Percentiles rank a stretch among this genome's conserved stretches.
Conservation (phyloP, 1,140 invertebrate genomes). For the Geopemphigus sp. region DNA sequence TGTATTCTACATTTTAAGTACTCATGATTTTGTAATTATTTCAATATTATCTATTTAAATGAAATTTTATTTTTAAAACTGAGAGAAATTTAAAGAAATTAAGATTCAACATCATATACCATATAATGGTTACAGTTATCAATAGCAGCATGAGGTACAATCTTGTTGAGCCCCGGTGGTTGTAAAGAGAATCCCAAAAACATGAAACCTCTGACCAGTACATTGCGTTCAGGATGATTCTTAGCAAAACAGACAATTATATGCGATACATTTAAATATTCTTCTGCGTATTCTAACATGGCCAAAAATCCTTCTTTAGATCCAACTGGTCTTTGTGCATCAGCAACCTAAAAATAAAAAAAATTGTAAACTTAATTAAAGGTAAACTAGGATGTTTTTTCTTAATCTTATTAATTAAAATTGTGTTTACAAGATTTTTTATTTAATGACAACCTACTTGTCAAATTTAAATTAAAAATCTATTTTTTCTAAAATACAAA, state of each 20-base stretch:
- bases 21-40: conserved; percentile 34
- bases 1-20: conserved; percentile 25
- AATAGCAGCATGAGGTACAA: conserved; percentile 64
- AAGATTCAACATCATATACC: conserved; percentile 70
- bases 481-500: no score
- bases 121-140: conserved; percentile 72
- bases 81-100: conserved; percentile 20
- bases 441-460: no score
- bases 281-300: conserved; percentile 92
- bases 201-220: conserved; percentile 90
- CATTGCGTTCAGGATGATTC: conserved; percentile 76
- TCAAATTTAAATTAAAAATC: no score
- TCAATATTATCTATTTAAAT: neutral
- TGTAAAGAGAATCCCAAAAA: conserved; percentile 89
- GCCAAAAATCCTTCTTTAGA: conserved; percentile 91
- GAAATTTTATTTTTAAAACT: conserved; percentile 13
- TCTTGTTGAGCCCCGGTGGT: conserved; percentile 71
- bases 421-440: no score
- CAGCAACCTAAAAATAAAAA: conserved; percentile 39
- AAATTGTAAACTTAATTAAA: neutral
- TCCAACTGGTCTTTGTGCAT: conserved; percentile 64
- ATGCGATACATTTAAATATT: conserved; percentile 78
- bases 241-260: conserved; percentile 82
- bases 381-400: no score
- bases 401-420: no score